Base-by-base conservation (phyloP, 2,113 vertebrate species). In the Pyxicephalus adspersus region DNA sequence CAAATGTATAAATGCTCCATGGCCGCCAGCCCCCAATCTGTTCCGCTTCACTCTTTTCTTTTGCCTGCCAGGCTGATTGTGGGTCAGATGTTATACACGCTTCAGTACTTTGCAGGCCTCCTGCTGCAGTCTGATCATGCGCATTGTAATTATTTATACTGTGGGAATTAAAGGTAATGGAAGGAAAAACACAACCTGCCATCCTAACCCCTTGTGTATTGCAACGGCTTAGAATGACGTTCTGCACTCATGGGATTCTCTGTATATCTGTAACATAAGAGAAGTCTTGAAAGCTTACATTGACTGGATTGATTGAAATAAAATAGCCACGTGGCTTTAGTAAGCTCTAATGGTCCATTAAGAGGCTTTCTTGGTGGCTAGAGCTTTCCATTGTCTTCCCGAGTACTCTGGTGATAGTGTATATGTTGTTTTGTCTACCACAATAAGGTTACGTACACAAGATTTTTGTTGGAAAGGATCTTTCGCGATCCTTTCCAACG, bases 41-140 rank as follows among this genome's bases (percentile, higher is more conserved):
- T 80, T 80, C 66, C 66, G 67, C 65, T 64, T 80, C 57, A 58
- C 19, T 71, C 55, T 71, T 34, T 64, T 60, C 66, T 54, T 63
- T 63, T 20, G 55, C 57, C 54, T 34, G 64, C 23, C 52, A 50
- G 54, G 64, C 55, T 63, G 34, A 63, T 63, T 80, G 77, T 71
- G 66, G 77, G 34, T 80, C 66, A 61, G 34, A 22, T 52, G 20
- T 80, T 80, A 51, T 19, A 1, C 54, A 70, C n/a, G 77, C 77
- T 80, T 63, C 77, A 52, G 57, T 80, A 50, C 66, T 19, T n/a
- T 17, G 20, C 76, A 25, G 76, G 23, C 28, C 64, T 67, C 51
- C 64, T 20, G 55, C 77, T 29, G 57, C 18, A 20, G 31, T 71
- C 77, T 52, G 57, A 29, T 61, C 66, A 63, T 52, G 34, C 31